Evolutionary conservation across 2,113 vertebrate genomes (phyloP), one percentile per base, ranked within the genome.

Genomic region (Myiopsitta monachus): DNA sequence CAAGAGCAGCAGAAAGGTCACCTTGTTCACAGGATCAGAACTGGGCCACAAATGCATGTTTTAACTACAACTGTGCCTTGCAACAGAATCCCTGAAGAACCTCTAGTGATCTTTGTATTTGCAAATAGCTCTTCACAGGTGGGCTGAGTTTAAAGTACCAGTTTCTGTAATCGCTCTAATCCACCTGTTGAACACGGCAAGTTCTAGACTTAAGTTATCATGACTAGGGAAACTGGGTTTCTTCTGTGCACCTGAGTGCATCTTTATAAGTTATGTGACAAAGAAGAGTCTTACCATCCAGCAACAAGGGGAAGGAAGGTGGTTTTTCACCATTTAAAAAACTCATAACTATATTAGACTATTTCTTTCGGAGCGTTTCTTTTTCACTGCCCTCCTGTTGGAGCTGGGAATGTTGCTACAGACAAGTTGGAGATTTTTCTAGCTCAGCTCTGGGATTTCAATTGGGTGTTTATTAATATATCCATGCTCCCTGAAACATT

Each of bases 51-150:
- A 14, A 44, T 2, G 0, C 21, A 2, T 11, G 73, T 61, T 61
- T 26, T 54, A 61, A 15, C 17, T 80, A 19, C 67, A 72, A 43
- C 59, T 77, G 38, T 74, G 36, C 52, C 69, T 74, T 0, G 0
- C 8, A 33, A 27, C 43, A 81, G 39, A 64, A 28, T 30, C 38
- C 39, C 16, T 52, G 57, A 75, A 57, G 81, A 84, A 0, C 39
- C 69, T n/a, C 0, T 0, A n/a, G 12, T 24, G 46, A 19, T 69
- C 28, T 33, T 38, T 62, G 28, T 18, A 0, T 59, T 76, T 94
- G 72, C 54, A 63, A 80, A 75, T 41, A 75, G 36, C 39, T 75
- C 54, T 73, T 41, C 74, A 27, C 36, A 75, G 46, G 11, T 63
- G n/a, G 36, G 18, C 38, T 66, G 54, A 38, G 49, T 87, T 72